These are phyloP conservation scores for Lathamus discolor DNA, from an alignment of 2,113 vertebrate genomes.

Conservation along the genomic window DNA sequence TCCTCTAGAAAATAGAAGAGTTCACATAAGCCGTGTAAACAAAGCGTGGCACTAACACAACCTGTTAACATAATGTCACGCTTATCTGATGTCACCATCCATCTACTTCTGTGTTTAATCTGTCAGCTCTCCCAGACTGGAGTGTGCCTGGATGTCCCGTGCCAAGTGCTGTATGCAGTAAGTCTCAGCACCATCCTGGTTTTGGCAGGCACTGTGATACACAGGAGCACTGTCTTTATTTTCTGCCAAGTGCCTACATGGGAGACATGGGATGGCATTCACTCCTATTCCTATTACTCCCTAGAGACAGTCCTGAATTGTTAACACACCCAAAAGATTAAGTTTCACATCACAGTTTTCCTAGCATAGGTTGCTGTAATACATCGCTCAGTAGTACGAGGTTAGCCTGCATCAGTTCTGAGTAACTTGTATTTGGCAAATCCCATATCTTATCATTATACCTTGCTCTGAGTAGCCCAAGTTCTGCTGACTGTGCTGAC, in stretches of 20 bases:
- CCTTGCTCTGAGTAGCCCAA: background rate
- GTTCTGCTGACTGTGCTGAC: background rate
- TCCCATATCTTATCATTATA: background rate
- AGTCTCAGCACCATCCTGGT: background rate
- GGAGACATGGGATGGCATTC: background rate
- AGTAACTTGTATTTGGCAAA: accelerated
- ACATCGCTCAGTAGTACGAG: background rate
- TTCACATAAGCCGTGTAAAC: background rate
- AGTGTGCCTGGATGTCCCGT: background rate
- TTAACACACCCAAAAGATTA: background rate
- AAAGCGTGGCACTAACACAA: accelerated
- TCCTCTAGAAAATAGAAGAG: background rate
- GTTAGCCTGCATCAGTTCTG: background rate
- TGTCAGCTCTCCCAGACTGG: background rate
- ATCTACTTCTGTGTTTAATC: background rate
- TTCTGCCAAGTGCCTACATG: background rate
- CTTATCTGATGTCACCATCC: background rate
- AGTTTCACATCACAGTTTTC: background rate
- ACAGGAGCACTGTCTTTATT: background rate
- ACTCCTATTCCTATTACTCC: background rate
- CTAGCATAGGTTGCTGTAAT: background rate
- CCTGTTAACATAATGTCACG: background rate
- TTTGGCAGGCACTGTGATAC: background rate
- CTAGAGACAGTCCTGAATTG: background rate
- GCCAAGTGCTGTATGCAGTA: background rate